Base-by-base conservation (phyloP, 35 echinoderm and acorn worm genomes). In the Lytechinus variegatus region DNA sequence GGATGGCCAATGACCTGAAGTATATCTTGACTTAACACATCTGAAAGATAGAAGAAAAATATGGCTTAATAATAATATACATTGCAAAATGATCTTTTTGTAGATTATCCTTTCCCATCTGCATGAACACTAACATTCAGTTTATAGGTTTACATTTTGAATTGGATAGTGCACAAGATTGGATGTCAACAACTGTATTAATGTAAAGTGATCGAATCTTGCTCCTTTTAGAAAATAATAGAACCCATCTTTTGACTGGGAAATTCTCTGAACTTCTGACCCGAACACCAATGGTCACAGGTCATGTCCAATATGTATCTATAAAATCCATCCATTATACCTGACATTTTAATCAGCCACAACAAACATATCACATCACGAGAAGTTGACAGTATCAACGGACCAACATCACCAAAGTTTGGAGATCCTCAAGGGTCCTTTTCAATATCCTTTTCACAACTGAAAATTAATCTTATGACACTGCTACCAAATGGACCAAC, bases 1-100 rank as follows among this genome's bases (percentile, higher is more conserved):
- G 96, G 96, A 27, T 87, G 89, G 7, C 96, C 96, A 66, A 95
- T 96, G 53, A 96, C 56, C 10, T 72, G 94, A 54, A 96, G 96
- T 52, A 96, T 27, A 66, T 96, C 94, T 54, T 90, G 55, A 28
- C 29, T 94, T 60, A 19, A 24, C 27, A 52, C 28, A 52, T 51
- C 89, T 95, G 95, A 54, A 16, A 89, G 86, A 90, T 54, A 90
- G 11, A 54, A 90, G n/a, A 54, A 52, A 90, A 29, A 90, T 44
- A 3, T 90, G 28, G 29, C 14, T 54, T 52, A 12, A 11, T 87
- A 12, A 11, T 87, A 7, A 87, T 14, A 87, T 5, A 33, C 28
- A 90, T 44, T 44, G 33, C 33, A 44, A 44, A 44, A 44, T 44
- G 33, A 44, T 90, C 13, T 52, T 29, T 90, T 16, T 90, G 21